Evolutionary conservation across 2,113 vertebrate species (phyloP).

Genomic region (Heliornis fulica): DNA sequence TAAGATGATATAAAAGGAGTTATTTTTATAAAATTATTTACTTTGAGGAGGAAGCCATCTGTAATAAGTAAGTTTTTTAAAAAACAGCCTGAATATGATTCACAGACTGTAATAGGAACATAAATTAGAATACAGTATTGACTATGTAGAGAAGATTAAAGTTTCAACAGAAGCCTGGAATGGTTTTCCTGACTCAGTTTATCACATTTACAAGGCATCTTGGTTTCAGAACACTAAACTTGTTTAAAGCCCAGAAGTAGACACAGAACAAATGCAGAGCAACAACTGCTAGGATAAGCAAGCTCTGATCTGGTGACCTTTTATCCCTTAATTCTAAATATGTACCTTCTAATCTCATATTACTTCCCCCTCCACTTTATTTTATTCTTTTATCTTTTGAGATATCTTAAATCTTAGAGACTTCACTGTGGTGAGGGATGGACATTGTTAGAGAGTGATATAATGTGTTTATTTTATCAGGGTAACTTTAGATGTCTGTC

Average conservation of each 20-base stretch:
- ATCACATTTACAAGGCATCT: background rate
- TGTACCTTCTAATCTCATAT: background rate
- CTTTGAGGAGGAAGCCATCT: background rate
- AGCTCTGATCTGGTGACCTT: background rate
- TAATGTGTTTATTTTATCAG: background rate
- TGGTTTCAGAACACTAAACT: background rate
- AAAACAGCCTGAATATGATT: background rate
- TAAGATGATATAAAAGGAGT: background rate
- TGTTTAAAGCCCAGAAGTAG: background rate
- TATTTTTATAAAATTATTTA: background rate
- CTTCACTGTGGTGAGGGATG: background rate
- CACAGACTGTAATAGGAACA: background rate
- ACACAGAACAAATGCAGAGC: background rate
- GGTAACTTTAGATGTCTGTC: background rate
- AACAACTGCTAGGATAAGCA: background rate
- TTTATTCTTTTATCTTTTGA: background rate
- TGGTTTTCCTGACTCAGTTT: background rate
- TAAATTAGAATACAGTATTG: background rate
- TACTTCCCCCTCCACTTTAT: background rate
- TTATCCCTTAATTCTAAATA: background rate
- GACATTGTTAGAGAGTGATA: background rate
- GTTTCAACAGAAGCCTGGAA: background rate
- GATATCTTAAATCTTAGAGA: background rate
- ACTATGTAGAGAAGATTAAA: background rate
- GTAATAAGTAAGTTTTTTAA: background rate